Evolutionary conservation across 2,113 vertebrate genomes (phyloP).

Genomic region (Dipodomys merriami): DNA sequence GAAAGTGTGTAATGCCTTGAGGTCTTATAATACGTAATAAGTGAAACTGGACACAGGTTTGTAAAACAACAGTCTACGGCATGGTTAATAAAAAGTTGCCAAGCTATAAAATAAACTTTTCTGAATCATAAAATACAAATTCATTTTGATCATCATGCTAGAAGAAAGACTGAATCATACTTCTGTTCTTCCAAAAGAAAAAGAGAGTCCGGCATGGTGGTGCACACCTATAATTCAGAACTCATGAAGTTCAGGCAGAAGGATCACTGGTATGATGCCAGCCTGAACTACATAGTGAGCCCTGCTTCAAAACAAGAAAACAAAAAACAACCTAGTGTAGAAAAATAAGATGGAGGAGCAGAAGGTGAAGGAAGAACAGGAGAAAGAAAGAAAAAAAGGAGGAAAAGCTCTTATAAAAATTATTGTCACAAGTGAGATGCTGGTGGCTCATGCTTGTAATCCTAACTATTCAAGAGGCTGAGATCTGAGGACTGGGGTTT

Average conservation of each 20-base stretch:
- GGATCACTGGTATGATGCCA: background rate
- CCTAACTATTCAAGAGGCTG: too few species aligned
- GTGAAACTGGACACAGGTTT: background rate
- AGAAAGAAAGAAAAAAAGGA: too few species aligned
- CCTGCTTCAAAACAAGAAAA: background rate
- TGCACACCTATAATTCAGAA: background rate
- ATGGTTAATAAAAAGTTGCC: background rate
- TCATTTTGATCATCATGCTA: background rate
- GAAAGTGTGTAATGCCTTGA: background rate
- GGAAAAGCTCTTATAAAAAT: background rate
- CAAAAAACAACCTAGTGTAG: background rate
- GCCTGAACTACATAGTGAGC: background rate
- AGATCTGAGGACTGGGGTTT: too few species aligned
- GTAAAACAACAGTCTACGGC: background rate
- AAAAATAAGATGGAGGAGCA: too few species aligned
- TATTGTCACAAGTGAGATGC: background rate
- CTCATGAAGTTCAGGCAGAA: background rate
- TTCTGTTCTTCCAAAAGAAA: slow-evolving; percentile 14
- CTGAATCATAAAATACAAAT: slow-evolving; percentile 14
- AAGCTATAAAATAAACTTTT: slow-evolving; percentile 34
- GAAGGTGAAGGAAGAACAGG: too few species aligned
- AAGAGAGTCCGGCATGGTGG: background rate
- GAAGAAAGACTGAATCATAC: background rate
- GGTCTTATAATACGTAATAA: background rate
- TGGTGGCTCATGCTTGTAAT: too few species aligned